A percentile compares a stretch with the other conserved stretches of the same genome.
phyloP scores from a whole-genome alignment of 2,888 invertebrate species.

The Elysia crispata region DNA sequence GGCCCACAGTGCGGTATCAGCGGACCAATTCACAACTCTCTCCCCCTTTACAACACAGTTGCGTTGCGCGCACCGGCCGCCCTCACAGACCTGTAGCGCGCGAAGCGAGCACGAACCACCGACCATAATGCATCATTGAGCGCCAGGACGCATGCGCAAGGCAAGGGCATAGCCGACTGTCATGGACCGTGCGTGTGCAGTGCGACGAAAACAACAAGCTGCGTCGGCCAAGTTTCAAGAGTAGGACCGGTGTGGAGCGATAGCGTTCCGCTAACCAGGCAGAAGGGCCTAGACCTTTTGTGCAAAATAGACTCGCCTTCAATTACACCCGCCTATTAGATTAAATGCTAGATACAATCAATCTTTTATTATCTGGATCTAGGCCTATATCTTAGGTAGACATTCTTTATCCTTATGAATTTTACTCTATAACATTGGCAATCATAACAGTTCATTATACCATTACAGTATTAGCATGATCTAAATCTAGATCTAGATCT shows the following conservation, averaged over 20 bases:
- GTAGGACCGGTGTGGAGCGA: too few species aligned
- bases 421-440: too few species aligned
- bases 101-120: constrained; percentile 39
- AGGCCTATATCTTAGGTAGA: too few species aligned
- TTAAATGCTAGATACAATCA: background rate
- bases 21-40: too few species aligned
- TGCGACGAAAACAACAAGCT: background rate
- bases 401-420: too few species aligned
- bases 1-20: too few species aligned
- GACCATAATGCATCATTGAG: constrained; percentile 61
- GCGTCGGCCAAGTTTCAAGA: too few species aligned
- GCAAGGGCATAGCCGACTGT: constrained; percentile 32
- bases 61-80: background rate
- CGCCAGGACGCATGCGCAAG: constrained; percentile 61
- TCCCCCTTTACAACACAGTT: background rate
- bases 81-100: constrained; percentile 11
- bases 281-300: background rate
- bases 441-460: too few species aligned
- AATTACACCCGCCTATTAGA: background rate
- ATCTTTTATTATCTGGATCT: too few species aligned
- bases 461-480: too few species aligned
- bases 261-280: background rate
- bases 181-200: constrained; percentile 51
- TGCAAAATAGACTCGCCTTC: too few species aligned
- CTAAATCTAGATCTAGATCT: too few species aligned